These are phyloP conservation scores for Cottus gobio DNA, from an alignment of 2,113 vertebrate species.

Conservation along the genomic window DNA sequence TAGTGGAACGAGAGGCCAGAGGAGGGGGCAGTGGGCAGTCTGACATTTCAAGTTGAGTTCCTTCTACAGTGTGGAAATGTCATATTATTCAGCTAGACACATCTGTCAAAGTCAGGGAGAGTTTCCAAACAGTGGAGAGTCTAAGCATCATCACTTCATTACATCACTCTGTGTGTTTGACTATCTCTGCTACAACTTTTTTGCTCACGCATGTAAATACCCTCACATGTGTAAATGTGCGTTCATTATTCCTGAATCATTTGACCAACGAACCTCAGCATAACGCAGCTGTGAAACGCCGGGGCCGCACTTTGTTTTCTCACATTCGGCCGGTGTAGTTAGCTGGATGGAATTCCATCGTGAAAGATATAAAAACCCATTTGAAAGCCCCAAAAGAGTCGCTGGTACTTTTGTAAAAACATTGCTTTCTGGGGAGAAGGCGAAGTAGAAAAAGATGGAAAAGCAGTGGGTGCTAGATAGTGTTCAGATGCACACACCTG, in stretches of 20 bases:
- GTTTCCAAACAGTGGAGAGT: conserved; percentile 54
- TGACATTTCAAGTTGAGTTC: conserved; percentile 78
- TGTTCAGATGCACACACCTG: conserved; percentile 9
- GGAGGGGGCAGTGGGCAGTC: conserved; percentile 41
- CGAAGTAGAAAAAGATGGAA: conserved; percentile 47
- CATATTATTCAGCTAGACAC: conserved; percentile 65
- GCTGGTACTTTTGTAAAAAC: conserved; percentile 17
- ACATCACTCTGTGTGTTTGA: conserved; percentile 27
- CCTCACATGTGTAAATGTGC: not conserved
- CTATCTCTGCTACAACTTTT: not conserved
- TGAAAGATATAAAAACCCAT: conserved; percentile 50
- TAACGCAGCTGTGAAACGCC: conserved; percentile 5
- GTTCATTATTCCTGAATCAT: not conserved
- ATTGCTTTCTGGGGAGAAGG: conserved; percentile 28
- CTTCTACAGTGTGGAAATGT: conserved; percentile 66
- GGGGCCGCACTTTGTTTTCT: conserved; percentile 7
- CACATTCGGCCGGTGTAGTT: conserved; percentile 14
- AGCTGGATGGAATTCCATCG: conserved; percentile 8
- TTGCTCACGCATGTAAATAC: not conserved
- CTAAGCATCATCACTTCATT: conserved; percentile 67
- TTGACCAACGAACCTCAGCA: not conserved
- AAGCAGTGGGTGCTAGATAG: conserved; percentile 44
- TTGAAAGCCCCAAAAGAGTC: conserved; percentile 15
- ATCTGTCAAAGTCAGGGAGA: conserved; percentile 72
- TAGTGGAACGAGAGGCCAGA: conserved; percentile 45